These are phyloP conservation scores for Chelon auratus DNA, from an alignment of 2,797 vertebrate genomes.

Conservation along the genomic window DNA sequence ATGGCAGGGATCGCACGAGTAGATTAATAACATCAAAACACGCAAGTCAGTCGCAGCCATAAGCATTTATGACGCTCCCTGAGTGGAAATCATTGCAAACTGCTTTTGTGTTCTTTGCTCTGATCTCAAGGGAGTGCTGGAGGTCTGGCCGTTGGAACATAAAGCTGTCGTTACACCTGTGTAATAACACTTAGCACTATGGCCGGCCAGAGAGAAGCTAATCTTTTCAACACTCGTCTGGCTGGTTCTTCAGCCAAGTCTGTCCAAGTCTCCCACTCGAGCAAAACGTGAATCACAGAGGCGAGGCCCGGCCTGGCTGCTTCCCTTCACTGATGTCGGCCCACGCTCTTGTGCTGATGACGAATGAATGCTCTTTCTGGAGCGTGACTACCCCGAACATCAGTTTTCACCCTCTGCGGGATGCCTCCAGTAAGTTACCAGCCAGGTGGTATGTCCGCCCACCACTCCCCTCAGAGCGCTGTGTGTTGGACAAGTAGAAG, in stretches of 20 bases:
- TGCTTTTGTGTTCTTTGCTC: constrained; percentile 37
- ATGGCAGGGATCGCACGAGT: constrained; percentile 6
- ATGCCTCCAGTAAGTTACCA: constrained; percentile 63
- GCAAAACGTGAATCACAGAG: constrained; percentile 69
- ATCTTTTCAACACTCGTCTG: constrained; percentile 27
- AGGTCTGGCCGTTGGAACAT: constrained; percentile 47
- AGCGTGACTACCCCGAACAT: constrained; percentile 72
- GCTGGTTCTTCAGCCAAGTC: constrained; percentile 41
- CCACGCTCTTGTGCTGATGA: constrained; percentile 62
- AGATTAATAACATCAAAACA: constrained; percentile 39
- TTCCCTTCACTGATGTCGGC: constrained; percentile 53
- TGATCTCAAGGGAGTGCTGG: constrained; percentile 56
- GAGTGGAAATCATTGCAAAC: constrained; percentile 54
- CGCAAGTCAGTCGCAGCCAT: constrained; percentile 22
- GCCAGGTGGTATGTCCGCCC: constrained; percentile 65
- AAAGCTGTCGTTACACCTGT: constrained; percentile 58
- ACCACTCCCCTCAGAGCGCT: constrained; percentile 42
- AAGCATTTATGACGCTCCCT: constrained; percentile 41
- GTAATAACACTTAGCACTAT: constrained; percentile 57
- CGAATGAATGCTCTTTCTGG: constrained; percentile 66
- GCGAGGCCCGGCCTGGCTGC: constrained; percentile 25
- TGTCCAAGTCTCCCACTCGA: constrained; percentile 48
- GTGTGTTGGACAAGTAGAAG: constrained; percentile 52
- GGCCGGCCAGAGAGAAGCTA: constrained; percentile 34
- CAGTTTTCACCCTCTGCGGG: constrained; percentile 64